These are phyloP conservation scores for Stichopus horrens DNA, from an alignment of 53 echinoderm and acorn worm species.

Conservation along the genomic window DNA sequence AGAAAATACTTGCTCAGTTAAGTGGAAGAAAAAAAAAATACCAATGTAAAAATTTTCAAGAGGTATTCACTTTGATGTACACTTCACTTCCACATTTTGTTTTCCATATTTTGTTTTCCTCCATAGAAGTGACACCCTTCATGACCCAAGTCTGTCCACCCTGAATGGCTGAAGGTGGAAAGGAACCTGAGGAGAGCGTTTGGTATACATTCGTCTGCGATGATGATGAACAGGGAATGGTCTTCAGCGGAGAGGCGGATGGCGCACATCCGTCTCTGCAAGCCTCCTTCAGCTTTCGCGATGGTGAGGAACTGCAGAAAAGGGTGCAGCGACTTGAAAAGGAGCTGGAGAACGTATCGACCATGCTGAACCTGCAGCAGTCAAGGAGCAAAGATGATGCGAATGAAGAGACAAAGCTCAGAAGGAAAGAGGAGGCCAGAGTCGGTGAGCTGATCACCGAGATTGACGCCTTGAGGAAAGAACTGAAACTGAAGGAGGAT, in stretches of 20 bases:
- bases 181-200: conserved; percentile 31
- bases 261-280: background rate
- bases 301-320: conserved; percentile 1
- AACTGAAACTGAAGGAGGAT: conserved; percentile 2
- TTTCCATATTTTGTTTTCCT: no score
- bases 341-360: background rate
- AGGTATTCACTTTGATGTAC: no score
- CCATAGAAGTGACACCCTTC: no score
- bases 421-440: background rate
- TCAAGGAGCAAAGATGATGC: conserved; percentile 12
- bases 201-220: background rate
- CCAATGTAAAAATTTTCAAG: no score
- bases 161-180: background rate
- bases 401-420: background rate
- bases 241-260: background rate
- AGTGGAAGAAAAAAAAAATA: no score
- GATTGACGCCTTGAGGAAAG: conserved; percentile 31
- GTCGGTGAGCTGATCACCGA: background rate
- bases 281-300: background rate
- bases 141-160: no score
- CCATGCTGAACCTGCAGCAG: background rate
- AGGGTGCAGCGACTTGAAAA: background rate
- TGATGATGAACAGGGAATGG: background rate
- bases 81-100: no score
- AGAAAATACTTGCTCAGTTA: no score